Conservation (phyloP, 2,113 vertebrate genomes). For the Coryphaenoides rupestris region DNA sequence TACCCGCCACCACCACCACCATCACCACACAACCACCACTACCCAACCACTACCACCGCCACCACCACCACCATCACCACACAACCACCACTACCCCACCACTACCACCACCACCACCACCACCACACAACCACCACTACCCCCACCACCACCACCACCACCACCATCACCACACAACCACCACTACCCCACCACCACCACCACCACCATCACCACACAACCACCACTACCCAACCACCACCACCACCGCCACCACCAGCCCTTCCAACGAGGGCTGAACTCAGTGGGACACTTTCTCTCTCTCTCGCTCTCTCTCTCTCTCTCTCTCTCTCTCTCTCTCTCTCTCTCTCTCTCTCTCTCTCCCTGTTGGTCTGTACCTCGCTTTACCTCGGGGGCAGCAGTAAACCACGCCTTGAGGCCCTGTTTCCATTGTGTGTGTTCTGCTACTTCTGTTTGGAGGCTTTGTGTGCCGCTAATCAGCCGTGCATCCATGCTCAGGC, state of each 20-base stretch:
- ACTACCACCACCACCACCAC: slow-evolving; percentile 17
- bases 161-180: too few species aligned
- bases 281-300: slow-evolving; percentile 6
- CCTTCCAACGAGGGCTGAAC: too few species aligned
- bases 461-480: slow-evolving; percentile 89
- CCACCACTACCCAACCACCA: background rate
- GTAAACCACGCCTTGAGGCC: slow-evolving; percentile 80
- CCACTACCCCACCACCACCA: background rate
- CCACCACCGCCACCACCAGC: too few species aligned
- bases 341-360: background rate
- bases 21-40: too few species aligned
- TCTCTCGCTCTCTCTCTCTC: slow-evolving; percentile 37
- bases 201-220: too few species aligned
- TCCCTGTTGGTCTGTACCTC: slow-evolving; percentile 28
- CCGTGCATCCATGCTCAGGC: slow-evolving; percentile 83
- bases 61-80: background rate
- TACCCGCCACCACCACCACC: too few species aligned
- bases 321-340: slow-evolving; percentile 34
- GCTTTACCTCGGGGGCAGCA: slow-evolving; percentile 58
- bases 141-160: slow-evolving; percentile 7
- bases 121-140: too few species aligned
- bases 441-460: slow-evolving; percentile 80
- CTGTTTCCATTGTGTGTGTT: slow-evolving; percentile 77
- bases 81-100: too few species aligned
- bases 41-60: background rate